Evolutionary conservation across 2,888 invertebrate genomes (phyloP).

Genomic region (Hyles lineata): DNA sequence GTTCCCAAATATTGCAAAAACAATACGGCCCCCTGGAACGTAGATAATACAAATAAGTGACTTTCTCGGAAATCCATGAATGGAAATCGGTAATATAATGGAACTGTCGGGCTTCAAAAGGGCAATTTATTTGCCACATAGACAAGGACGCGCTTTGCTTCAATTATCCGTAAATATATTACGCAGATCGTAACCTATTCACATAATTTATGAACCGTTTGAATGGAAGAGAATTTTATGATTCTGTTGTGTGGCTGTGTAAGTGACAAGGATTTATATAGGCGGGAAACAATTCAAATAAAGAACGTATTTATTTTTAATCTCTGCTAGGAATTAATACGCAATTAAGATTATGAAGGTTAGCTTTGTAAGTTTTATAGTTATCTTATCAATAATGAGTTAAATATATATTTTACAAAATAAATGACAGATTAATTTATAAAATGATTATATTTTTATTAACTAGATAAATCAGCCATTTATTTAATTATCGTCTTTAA

Average conservation of each 20-base stretch:
- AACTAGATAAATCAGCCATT: background rate
- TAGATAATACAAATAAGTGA: background rate
- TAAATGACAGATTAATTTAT: background rate
- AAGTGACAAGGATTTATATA: background rate
- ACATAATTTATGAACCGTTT: conserved; percentile 1
- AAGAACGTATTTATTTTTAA: background rate
- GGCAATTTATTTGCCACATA: conserved; percentile 10
- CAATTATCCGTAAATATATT: conserved; percentile 14
- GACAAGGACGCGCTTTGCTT: background rate
- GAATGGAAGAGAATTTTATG: conserved; percentile 10
- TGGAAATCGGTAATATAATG: conserved; percentile 19
- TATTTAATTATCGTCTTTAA: background rate
- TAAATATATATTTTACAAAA: background rate
- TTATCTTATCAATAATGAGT: background rate
- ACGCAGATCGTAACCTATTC: background rate
- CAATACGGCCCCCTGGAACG: background rate
- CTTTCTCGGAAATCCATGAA: conserved; percentile 27
- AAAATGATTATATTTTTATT: background rate
- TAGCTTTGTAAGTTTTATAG: background rate
- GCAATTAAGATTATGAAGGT: background rate
- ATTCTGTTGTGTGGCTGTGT: conserved; percentile 10
- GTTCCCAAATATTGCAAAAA: background rate
- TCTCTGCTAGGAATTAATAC: background rate
- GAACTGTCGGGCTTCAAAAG: background rate
- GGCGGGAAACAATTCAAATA: background rate